Evolutionary conservation across 2,113 vertebrate species (phyloP), one percentile per base, ranked within the genome.

Genomic region (Ochotona princeps): DNA sequence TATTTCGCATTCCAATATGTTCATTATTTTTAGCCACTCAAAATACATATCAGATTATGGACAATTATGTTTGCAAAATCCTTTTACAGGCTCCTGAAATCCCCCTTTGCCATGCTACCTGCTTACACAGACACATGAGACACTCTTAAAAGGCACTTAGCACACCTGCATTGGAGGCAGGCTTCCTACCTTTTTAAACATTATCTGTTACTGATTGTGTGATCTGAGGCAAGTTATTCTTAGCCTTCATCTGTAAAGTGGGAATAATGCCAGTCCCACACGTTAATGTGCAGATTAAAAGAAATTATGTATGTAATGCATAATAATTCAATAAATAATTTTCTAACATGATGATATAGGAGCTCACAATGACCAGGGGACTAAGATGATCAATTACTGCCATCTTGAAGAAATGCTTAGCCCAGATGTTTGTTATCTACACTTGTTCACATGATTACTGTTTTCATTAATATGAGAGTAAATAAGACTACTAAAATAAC

Each of bases 401-500:
- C 47, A 78, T 65, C 57, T 49, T 73, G 78, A 83, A 87, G 83
- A 86, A 87, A 32, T 78, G 35, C 17, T 85, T 78, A 75, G 18
- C 44, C 84, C 83, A 74, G 54, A 11, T 89, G 21, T 92, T 72
- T 57, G 54, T 15, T 44, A 75, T 14, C 51, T 76, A 4, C n/a
- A 63, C 26, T 65, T 93, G 70, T 70, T 89, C 70, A 79, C 72
- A 78, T 70, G 75, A 76, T 81, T 54, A 65, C 0, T 85, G 8
- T 47, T 92, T 38, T 67, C 44, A 91, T 84, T 85, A 88, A 88
- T 79, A 76, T 82, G n/a, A 14, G 32, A 92, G 44, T 51, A 82
- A 87, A 54, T 63, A 14, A 57, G 87, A 74, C 72, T 44, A 47
- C 11, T 30, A 90, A 87, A 79, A 69, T 83, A 83, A 47, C 21